A percentile compares a stretch with the other conserved stretches of the same genome.
These are phyloP conservation scores for Botia kubotai DNA, from an alignment of 2,797 vertebrate genomes.

Conservation along the genomic window DNA sequence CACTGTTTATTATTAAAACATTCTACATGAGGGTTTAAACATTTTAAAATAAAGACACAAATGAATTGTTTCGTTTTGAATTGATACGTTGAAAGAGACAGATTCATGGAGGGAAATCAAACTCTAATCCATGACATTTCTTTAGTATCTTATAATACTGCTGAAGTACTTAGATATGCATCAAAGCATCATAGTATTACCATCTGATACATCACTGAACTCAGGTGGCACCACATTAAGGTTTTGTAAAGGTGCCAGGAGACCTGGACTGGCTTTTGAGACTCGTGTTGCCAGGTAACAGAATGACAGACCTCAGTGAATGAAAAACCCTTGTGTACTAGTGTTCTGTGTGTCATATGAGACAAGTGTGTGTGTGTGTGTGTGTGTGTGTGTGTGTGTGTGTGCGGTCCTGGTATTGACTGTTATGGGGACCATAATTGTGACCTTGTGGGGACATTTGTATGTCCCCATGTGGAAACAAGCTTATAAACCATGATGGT, in stretches of 20 bases:
- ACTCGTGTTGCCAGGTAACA: conserved; percentile 18
- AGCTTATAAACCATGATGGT: too few species aligned
- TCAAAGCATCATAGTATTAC: not conserved
- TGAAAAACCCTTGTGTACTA: conserved; percentile 20
- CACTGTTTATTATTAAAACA: too few species aligned
- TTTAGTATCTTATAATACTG: not conserved
- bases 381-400: not conserved
- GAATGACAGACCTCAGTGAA: conserved; percentile 9
- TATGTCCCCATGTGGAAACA: too few species aligned
- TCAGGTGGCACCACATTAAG: not conserved
- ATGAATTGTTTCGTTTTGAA: too few species aligned
- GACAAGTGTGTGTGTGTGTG: not conserved
- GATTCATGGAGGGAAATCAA: not conserved
- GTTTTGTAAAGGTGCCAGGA: not conserved
- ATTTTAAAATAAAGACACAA: too few species aligned
- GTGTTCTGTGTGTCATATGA: conserved; percentile 27
- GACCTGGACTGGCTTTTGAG: not conserved
- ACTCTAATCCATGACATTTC: not conserved
- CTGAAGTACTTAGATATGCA: not conserved
- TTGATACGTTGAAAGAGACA: too few species aligned
- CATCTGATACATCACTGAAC: not conserved
- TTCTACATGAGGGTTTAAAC: too few species aligned
- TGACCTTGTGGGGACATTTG: too few species aligned
- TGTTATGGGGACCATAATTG: too few species aligned
- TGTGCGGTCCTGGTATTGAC: not conserved